Base-by-base conservation (phyloP, 64 coral and sea anemone genomes). In the Pocillopora damicornis region DNA sequence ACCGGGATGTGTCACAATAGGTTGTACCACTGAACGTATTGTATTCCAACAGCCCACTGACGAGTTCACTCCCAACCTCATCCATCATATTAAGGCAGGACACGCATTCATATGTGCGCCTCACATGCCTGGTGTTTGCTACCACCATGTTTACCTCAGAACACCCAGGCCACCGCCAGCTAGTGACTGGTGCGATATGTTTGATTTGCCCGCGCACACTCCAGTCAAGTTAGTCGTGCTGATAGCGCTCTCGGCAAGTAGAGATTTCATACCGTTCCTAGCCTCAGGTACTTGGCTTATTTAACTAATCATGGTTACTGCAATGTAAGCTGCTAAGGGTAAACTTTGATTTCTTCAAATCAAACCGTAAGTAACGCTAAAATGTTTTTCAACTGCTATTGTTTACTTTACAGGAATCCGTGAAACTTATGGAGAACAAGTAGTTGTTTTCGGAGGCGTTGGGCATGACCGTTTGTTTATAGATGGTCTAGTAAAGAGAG, bases 401-500 rank as follows among this genome's bases (percentile, higher is more conserved):
- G 63, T 87, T 64, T 71, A 58, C 38, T 34, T 88, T 84, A 58
- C 79, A 99, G 97, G 93, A 57, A 90, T 99, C 59, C 88, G 97
- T 13, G 89, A 91, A 20, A 95, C 91, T 17, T 99, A 90, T 66
- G 93, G 93, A 51, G 76, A 94, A 17, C 73, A 76, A 18, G 97
- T 99, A 38, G 75, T 92, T 34, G 82, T 99, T 23, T 79, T 99
- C 9, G 97, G 93, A 18, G 93, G 93, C 1, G 97, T 99, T 1
- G 97, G 93, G 14, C 97, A 99, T 23, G 97, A 99, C 73, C 97
- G 97, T 73, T 76, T 99, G 4, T 99, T 99, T 35, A 85, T 95
- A 58, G 90, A 99, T 67, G 97, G 97, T 20, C 80, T 92, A 51
- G 90, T 99, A 13, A 89, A 91, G 36, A 92, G 93, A 26, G 90